Conservation (phyloP, 2,797 vertebrate genomes). For the Picus viridis region DNA sequence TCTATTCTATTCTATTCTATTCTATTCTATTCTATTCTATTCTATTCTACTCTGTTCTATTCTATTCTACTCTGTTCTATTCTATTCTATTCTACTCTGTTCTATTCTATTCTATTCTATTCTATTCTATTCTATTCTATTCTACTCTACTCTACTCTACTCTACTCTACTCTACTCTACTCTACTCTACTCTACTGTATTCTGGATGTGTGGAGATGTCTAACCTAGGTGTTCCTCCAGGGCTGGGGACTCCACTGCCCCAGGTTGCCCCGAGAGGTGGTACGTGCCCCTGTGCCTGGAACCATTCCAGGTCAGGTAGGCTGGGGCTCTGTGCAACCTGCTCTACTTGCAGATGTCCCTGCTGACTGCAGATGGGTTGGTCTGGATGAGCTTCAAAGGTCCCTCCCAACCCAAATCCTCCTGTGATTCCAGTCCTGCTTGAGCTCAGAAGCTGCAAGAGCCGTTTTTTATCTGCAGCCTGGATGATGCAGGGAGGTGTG, state of each 20-base stretch:
- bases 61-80: too few species aligned
- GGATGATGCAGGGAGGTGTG: fast-evolving
- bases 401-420: neutral
- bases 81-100: too few species aligned
- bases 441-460: neutral
- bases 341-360: neutral
- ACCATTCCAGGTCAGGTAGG: neutral
- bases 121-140: too few species aligned
- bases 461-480: neutral
- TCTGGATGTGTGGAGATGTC: too few species aligned
- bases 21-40: too few species aligned
- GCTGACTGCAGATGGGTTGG: neutral
- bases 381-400: neutral
- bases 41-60: too few species aligned
- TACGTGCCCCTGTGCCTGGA: neutral
- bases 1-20: too few species aligned
- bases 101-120: too few species aligned
- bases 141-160: too few species aligned
- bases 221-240: neutral
- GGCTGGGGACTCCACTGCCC: too few species aligned
- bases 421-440: neutral
- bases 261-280: neutral
- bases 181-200: too few species aligned
- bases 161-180: too few species aligned
- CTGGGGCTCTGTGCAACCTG: neutral